phyloP scores from a whole-genome alignment of 2,797 vertebrate species.

The Tenualosa thibaudeaui region DNA sequence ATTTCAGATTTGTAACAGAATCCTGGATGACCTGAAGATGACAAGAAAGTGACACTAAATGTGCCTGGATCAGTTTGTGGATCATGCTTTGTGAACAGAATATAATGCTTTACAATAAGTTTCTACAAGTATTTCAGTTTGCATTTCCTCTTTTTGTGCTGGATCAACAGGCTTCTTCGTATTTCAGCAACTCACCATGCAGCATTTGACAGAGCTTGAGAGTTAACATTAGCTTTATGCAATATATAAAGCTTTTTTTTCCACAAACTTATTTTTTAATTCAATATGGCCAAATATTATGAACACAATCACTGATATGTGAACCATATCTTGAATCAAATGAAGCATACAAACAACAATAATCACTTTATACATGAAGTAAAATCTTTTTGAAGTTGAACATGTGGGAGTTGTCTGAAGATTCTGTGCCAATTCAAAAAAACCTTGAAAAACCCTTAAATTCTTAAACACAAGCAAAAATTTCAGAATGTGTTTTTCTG shows the following conservation, averaged over 20 bases:
- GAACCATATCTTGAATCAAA: not conserved
- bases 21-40: slow-evolving; percentile 54
- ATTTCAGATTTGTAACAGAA: slow-evolving; percentile 74
- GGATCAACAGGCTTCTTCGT: not conserved
- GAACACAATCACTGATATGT: not conserved
- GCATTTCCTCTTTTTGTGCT: not conserved
- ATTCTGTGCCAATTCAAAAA: not conserved
- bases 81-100: not conserved
- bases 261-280: not conserved
- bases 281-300: not conserved
- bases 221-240: not conserved
- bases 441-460: not conserved
- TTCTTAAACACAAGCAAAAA: not conserved
- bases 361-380: not conserved
- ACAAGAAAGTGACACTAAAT: slow-evolving; percentile 34
- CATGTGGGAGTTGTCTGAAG: not conserved
- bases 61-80: slow-evolving; percentile 4
- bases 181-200: not conserved
- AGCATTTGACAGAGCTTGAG: slow-evolving; percentile 5
- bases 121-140: not conserved
- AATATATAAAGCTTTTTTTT: not conserved
- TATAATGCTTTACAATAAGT: not conserved
- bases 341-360: not conserved
- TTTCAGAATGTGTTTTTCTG: not conserved
- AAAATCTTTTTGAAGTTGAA: not conserved